These are phyloP conservation scores for Stramonita haemastoma DNA, from an alignment of 2,888 invertebrate species.

Conservation along the genomic window DNA sequence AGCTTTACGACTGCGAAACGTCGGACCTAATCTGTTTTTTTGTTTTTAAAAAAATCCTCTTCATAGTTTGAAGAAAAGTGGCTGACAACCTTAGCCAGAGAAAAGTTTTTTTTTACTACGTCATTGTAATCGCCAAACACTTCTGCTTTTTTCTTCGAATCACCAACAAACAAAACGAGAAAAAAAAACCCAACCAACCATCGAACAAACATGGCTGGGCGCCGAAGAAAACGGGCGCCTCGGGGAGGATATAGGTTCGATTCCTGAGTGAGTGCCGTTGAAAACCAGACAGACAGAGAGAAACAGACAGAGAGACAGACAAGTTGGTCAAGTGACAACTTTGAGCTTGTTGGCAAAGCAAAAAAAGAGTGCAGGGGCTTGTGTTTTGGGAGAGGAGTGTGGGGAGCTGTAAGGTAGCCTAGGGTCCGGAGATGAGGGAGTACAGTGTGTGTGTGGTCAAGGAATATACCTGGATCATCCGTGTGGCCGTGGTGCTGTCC, in stretches of 20 bases:
- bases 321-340: background rate
- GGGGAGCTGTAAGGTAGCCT: background rate
- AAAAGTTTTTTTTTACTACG: too few relatives aligned
- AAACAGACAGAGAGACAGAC: background rate
- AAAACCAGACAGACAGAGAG: background rate
- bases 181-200: background rate
- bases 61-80: background rate
- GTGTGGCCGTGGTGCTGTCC: slow-evolving; percentile 51
- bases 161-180: background rate
- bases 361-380: background rate
- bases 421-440: slow-evolving; percentile 22
- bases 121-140: background rate
- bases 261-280: background rate
- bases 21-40: too few relatives aligned
- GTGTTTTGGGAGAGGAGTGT: background rate
- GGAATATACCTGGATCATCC: slow-evolving; percentile 31
- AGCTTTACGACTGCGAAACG: too few relatives aligned
- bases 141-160: background rate
- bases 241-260: background rate
- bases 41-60: background rate
- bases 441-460: slow-evolving; percentile 6
- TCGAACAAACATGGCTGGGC: background rate
- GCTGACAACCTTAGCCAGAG: background rate
- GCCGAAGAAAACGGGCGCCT: background rate
- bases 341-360: background rate